These are phyloP conservation scores for Asbolus verrucosus DNA, from an alignment of 1,140 invertebrate genomes.

Conservation along the genomic window DNA sequence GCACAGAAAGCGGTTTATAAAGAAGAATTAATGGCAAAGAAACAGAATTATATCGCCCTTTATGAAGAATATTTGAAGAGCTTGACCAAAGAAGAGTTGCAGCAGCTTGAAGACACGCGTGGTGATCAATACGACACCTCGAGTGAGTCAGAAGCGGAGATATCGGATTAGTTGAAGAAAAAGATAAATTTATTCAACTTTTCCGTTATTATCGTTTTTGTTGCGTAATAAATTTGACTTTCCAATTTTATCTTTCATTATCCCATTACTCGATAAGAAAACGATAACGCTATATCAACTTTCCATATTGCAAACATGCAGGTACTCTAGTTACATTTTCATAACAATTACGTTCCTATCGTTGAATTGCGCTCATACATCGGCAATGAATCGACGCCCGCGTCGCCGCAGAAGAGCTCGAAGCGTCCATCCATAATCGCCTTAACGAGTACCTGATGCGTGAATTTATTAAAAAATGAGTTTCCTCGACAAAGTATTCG, in stretches of 20 bases:
- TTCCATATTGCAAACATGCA: too few species aligned
- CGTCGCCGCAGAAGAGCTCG: slow-evolving; percentile 1
- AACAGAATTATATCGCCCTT: neutral
- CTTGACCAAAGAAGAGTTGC: slow-evolving; percentile 3
- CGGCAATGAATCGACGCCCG: slow-evolving; percentile 2
- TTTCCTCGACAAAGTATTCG: slow-evolving; percentile 13
- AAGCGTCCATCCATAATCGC: slow-evolving; percentile 4
- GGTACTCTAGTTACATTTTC: too few species aligned
- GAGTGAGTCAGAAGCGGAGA: slow-evolving; percentile 11
- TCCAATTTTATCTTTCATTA: too few species aligned
- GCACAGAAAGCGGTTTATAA: neutral
- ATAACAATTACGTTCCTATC: too few species aligned
- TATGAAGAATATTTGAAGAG: slow-evolving; percentile 9
- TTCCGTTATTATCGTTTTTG: too few species aligned
- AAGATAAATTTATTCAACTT: neutral
- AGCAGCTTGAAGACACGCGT: neutral
- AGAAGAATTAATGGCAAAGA: neutral
- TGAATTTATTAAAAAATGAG: slow-evolving; percentile 35
- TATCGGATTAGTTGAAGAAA: neutral
- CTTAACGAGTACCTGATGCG: slow-evolving; percentile 11
- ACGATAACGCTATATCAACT: too few species aligned
- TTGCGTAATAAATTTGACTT: too few species aligned
- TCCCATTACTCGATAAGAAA: too few species aligned
- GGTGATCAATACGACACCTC: neutral
- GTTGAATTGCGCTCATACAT: neutral